Conservation (phyloP, 2,797 vertebrate genomes). For the Gymnoscopelus microlampas region DNA sequence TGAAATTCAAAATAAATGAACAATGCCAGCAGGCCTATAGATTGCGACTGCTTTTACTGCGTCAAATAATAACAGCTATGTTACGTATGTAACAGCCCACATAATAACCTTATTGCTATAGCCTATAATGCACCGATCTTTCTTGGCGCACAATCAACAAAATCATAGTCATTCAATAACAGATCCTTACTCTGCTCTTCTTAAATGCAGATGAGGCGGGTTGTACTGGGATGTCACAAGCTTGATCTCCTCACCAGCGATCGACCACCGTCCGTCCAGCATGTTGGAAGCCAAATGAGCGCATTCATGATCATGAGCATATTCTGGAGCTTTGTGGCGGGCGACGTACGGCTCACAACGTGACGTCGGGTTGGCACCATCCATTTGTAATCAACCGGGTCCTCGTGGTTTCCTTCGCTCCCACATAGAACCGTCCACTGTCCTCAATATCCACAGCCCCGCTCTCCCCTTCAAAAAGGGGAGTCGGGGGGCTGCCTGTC, state of each 20-base stretch:
- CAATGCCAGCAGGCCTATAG: too few relatives aligned
- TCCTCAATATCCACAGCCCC: slow-evolving; percentile 57
- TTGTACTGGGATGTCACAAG: slow-evolving; percentile 47
- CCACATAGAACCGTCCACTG: slow-evolving; percentile 23
- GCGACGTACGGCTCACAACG: slow-evolving; percentile 57
- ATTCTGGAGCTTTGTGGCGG: slow-evolving; percentile 76
- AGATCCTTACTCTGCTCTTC: slow-evolving; percentile 59
- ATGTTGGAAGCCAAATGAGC: slow-evolving; percentile 70
- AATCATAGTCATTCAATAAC: slow-evolving; percentile 15
- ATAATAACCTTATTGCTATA: too few relatives aligned
- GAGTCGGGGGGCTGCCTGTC: slow-evolving; percentile 62
- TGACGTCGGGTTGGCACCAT: slow-evolving; percentile 82
- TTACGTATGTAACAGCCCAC: too few relatives aligned
- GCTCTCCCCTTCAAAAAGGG: slow-evolving; percentile 52
- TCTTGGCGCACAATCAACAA: background rate
- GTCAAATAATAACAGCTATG: too few relatives aligned
- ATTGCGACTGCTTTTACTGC: too few relatives aligned
- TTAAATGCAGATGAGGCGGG: slow-evolving; percentile 39
- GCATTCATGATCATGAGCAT: slow-evolving; percentile 64
- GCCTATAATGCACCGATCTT: background rate
- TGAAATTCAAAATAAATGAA: too few relatives aligned
- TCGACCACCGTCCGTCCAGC: slow-evolving; percentile 59
- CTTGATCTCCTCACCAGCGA: slow-evolving; percentile 46
- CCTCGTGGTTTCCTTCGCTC: slow-evolving; percentile 21
- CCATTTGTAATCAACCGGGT: slow-evolving; percentile 77